Conservation (phyloP, 2,888 invertebrate genomes). For the Tholera decimalis region DNA sequence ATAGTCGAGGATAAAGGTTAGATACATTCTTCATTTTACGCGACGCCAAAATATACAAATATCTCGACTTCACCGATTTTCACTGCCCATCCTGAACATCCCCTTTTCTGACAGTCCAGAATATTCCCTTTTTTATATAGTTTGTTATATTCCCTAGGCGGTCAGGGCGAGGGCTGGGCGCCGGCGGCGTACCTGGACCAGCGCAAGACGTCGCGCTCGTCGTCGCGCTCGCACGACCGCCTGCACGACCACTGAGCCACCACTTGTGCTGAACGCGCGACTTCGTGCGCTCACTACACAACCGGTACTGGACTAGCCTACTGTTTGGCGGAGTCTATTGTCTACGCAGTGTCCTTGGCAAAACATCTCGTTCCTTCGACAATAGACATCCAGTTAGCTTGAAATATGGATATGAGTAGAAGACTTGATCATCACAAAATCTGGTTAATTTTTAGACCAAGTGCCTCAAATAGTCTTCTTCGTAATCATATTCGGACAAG, state of each 20-base stretch:
- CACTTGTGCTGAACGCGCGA: neutral
- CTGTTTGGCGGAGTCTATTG: conserved; percentile 26
- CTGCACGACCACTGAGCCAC: conserved; percentile 86
- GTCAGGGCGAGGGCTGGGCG: conserved; percentile 97
- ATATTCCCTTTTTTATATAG: neutral
- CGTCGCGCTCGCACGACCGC: conserved; percentile 93
- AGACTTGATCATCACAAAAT: conserved; percentile 48
- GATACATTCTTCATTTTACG: too few species aligned
- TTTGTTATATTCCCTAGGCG: conserved; percentile 83
- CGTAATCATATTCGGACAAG: conserved; percentile 51
- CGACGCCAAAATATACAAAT: too few species aligned
- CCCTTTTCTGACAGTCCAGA: too few species aligned
- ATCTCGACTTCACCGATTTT: too few species aligned
- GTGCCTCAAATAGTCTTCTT: conserved; percentile 66
- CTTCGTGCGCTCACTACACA: neutral
- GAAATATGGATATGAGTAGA: conserved; percentile 56
- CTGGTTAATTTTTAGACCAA: conserved; percentile 52
- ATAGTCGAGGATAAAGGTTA: too few species aligned
- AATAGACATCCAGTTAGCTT: conserved; percentile 32
- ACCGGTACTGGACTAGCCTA: conserved; percentile 31
- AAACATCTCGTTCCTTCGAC: conserved; percentile 33
- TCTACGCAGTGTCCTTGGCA: conserved; percentile 17
- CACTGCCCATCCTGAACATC: too few species aligned
- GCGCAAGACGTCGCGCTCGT: conserved; percentile 94
- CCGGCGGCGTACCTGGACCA: conserved; percentile 98